Base-by-base conservation (phyloP, 2,888 invertebrate genomes). In the Spodoptera exigua region DNA sequence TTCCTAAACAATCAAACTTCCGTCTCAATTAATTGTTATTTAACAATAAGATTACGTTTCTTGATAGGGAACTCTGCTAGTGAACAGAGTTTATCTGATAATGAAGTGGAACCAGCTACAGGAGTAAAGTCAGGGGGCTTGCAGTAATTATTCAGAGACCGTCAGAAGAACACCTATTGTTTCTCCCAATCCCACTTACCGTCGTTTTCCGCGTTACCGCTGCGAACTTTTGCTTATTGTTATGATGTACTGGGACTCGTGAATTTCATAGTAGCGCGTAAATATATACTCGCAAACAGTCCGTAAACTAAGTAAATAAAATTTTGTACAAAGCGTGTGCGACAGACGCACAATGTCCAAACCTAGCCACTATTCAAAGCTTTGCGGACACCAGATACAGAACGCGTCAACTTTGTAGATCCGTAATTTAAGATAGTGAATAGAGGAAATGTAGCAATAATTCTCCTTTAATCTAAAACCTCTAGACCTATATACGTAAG, bases 141-240 rank as follows among this genome's bases (percentile, higher is more conserved):
- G 74, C 75, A 80, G 72, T 82, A 83, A 86, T 85, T 83, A 86
- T 86, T 87, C 77, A 82, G 76, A 76, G 59, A 64, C 67, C 70
- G 67, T 61, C 71, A 64, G 53, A 69, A 80, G 70, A 77, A 74
- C 69, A 71, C 39, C 78, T 67, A 80, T 86, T 86, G 84, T 85
- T 83, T 62, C 62, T 57, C 61, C 66, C 52, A 65, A 78, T 74
- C 68, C 75, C 78, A 78, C 76, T 83, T 76, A 74, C 62, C 64
- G 52, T 57, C 51, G 81, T 78, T 74, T 79, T 76, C 66, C 56
- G 59, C 69, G 75, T 77, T 27, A 75, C 61, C 64, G 54, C 59
- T 62, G 53, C 60, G 59, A 80, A 80, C 70, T 80, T 77, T 57
- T 74, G 56, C 66, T 70, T 78, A 74, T 78, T 70, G 61, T 75